phyloP scores from a whole-genome alignment of 1,140 invertebrate species.

The Campoletis sonorensis region DNA sequence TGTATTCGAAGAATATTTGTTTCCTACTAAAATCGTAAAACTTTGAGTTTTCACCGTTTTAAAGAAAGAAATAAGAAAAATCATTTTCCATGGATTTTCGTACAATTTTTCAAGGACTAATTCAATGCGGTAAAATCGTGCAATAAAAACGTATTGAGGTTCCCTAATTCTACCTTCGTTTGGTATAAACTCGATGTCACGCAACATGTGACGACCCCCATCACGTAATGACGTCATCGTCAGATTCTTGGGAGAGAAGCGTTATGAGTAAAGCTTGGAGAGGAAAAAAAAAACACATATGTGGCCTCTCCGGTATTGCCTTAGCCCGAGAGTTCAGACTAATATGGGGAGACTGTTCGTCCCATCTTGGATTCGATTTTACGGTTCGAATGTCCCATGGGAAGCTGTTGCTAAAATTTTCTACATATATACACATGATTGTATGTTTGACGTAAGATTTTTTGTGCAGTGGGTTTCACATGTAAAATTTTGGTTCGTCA shows the following conservation, averaged over 20 bases:
- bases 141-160: not conserved
- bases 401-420: not conserved
- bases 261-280: not conserved
- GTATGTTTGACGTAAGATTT: no score
- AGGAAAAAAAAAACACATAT: slow-evolving; percentile 2
- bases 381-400: not conserved
- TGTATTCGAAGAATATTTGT: no score
- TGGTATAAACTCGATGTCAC: slow-evolving; percentile 18
- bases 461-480: no score
- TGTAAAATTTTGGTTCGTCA: no score
- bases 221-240: slow-evolving; percentile 53
- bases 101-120: no score
- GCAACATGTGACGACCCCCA: slow-evolving; percentile 35
- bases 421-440: no score
- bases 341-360: slow-evolving; percentile 60
- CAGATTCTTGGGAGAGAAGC: not conserved
- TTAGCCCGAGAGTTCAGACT: slow-evolving; percentile 53
- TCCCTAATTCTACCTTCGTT: slow-evolving; percentile 26
- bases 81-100: no score
- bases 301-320: slow-evolving; percentile 29
- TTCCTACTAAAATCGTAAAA: no score
- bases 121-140: no score
- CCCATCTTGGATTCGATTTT: not conserved
- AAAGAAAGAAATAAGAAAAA: no score
- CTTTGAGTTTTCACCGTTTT: no score